Percentiles rank a stretch among this genome's conserved stretches.
phyloP scores from a whole-genome alignment of 2,888 invertebrate species.

The Synergus laeviventris region DNA sequence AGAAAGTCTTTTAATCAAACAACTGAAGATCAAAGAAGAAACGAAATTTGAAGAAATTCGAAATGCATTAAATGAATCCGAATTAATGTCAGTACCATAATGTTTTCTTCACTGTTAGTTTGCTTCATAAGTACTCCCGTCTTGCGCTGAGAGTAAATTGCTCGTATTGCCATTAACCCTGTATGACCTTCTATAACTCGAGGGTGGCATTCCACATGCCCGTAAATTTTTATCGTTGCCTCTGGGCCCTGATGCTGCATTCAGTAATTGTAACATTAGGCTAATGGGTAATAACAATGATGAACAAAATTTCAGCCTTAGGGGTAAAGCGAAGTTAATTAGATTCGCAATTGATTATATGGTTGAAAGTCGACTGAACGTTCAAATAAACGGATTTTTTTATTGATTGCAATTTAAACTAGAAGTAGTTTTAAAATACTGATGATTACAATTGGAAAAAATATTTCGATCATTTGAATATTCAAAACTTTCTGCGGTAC shows the following conservation, averaged over 20 bases:
- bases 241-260: not conserved
- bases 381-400: too few species aligned
- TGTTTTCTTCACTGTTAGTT: conserved; percentile 16
- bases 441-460: too few species aligned
- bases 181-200: conserved; percentile 32
- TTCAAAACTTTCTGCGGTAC: too few species aligned
- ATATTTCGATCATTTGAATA: too few species aligned
- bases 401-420: too few species aligned
- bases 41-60: not conserved
- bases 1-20: too few species aligned
- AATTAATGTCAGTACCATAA: conserved; percentile 17
- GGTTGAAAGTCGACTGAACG: not conserved
- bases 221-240: conserved; percentile 33
- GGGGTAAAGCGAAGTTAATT: not conserved
- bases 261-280: conserved; percentile 35
- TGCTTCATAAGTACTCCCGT: not conserved
- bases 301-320: not conserved
- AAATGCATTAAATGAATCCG: conserved; percentile 26
- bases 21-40: not conserved
- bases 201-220: conserved; percentile 34
- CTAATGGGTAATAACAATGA: conserved; percentile 16
- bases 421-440: too few species aligned
- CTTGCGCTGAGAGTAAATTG: conserved; percentile 25
- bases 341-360: not conserved
- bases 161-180: conserved; percentile 36